Evolutionary conservation across 1,140 invertebrate species (phyloP), one percentile per base, ranked within the genome.

Genomic region (Maniola jurtina): DNA sequence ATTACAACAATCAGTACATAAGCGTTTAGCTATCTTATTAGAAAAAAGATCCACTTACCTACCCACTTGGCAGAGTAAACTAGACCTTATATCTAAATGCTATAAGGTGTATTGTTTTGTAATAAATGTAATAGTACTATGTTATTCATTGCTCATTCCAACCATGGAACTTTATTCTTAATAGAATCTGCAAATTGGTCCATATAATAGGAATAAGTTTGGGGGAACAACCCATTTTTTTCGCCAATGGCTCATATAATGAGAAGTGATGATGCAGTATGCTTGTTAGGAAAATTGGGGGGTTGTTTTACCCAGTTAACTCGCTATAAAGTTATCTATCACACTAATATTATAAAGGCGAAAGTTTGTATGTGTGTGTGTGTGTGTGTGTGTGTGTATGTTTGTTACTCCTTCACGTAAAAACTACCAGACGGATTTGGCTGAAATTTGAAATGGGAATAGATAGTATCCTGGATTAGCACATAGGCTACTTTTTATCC

Each of bases 1-100:
- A 34, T 15, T 35, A 58, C 56, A 58, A 58, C 56, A 58, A 58
- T 58, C 56, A 58, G 56, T 11, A 58, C 35, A 58, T 42, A 42
- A 58, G 56, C 56, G 14, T 42, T 57, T n/a, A 40, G 9, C 42
- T 45, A 9, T 45, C 5, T 45, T 13, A 11, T 45, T 45, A n/a
- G 42, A 45, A 25, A 25, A 25, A 25, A 25, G 25, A 25, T 25
- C 25, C 4, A 25, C 4, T 25, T 25, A 25, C 1, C 25, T 25
- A 25, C 1, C 25, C 13, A 45, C 13, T 45, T 45, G 1, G 5
- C 13, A 45, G 5, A 13, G 10, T 8, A 45, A 13, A 45, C 5
- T n/a, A 1, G 5, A 45, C 42, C 42, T 9, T 45, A 45, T 45
- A 9, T 5, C n/a, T 45, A 11, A 1, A n/a, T 11, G 13, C 5